Evolutionary conservation across 2,888 invertebrate genomes (phyloP).

Genomic region (Holacanthella duospinosa): DNA sequence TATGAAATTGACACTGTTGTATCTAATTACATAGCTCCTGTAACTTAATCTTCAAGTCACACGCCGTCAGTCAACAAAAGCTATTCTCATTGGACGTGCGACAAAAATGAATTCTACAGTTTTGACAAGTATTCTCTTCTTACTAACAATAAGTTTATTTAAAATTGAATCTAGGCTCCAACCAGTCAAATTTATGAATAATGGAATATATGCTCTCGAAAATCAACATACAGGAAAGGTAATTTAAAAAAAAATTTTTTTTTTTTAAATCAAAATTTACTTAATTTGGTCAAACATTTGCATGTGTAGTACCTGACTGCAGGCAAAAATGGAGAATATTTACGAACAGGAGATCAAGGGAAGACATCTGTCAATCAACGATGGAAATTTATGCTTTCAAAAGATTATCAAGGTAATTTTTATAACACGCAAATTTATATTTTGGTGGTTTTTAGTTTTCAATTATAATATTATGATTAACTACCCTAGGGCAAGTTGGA

Average conservation of each 20-base stretch:
- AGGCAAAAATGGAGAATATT: slow-evolving; percentile 3
- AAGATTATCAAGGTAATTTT: no score
- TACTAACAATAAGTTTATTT: no score
- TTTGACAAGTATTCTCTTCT: background rate
- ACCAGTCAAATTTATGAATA: slow-evolving; percentile 18
- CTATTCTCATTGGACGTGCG: no score
- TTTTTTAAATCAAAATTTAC: background rate
- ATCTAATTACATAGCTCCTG: no score
- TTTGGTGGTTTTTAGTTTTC: background rate
- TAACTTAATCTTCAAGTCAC: no score
- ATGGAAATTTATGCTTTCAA: slow-evolving; percentile 10
- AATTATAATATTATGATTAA: background rate
- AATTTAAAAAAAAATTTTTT: background rate
- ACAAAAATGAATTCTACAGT: background rate
- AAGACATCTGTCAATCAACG: slow-evolving; percentile 3
- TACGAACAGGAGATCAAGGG: slow-evolving; percentile 1
- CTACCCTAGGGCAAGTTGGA: background rate
- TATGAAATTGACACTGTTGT: no score
- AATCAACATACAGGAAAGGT: slow-evolving; percentile 21
- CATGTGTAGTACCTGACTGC: slow-evolving; percentile 11
- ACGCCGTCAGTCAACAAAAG: no score
- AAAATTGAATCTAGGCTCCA: background rate
- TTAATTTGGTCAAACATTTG: background rate
- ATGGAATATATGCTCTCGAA: slow-evolving; percentile 17
- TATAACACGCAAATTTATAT: no score